Conservation (phyloP, 2,113 vertebrate genomes). For the Gorsachius goisagi region DNA sequence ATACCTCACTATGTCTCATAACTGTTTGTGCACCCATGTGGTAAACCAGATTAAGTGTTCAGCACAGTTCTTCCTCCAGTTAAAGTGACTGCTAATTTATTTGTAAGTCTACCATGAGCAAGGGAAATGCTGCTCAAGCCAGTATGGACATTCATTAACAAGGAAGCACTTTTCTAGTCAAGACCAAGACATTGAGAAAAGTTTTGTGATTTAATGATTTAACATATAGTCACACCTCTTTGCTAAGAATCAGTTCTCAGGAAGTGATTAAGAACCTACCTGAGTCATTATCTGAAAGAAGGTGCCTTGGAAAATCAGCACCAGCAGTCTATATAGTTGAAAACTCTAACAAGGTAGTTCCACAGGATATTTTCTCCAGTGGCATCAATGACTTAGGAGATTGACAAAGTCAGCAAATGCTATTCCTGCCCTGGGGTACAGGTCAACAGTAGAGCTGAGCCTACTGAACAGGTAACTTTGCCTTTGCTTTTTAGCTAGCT, state of each 20-base stretch:
- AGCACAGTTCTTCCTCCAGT: neutral
- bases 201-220: neutral
- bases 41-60: neutral
- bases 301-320: neutral
- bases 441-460: neutral
- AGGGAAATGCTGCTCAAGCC: neutral
- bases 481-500: neutral
- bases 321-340: neutral
- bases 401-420: neutral
- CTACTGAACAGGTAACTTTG: neutral
- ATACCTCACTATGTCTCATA: neutral
- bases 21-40: neutral
- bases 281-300: neutral
- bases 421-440: neutral
- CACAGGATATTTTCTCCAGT: neutral
- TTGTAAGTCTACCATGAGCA: neutral
- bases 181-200: neutral
- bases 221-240: neutral
- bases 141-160: neutral
- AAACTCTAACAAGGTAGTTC: neutral
- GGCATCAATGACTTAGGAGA: rapidly evolving
- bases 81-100: neutral
- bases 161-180: neutral
- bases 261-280: neutral
- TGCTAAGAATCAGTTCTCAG: neutral